Percentiles rank a stretch among this genome's conserved stretches.
These are phyloP conservation scores for Scartelaos histophorus DNA, from an alignment of 2,113 vertebrate genomes.

Conservation along the genomic window DNA sequence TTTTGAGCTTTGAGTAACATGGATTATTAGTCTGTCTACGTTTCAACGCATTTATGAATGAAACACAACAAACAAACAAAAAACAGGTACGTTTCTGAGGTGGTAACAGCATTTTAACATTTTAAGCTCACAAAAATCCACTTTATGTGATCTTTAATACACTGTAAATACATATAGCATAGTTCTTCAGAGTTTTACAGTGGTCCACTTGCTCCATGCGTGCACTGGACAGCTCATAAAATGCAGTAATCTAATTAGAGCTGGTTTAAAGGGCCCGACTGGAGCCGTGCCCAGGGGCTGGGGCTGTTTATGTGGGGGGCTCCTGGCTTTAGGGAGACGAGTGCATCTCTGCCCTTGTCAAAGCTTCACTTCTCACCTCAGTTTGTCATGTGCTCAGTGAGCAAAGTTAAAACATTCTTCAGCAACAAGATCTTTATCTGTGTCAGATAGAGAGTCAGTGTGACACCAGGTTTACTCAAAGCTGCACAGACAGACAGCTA, in stretches of 20 bases:
- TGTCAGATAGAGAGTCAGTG: slow-evolving; percentile 10
- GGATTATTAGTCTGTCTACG: no score
- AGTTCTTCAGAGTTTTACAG: neutral
- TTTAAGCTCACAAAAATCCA: no score
- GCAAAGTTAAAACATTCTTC: neutral
- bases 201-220: neutral
- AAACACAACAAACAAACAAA: no score
- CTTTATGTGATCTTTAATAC: no score
- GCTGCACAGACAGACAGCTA: no score
- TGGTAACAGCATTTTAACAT: no score
- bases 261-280: slow-evolving; percentile 51
- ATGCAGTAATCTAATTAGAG: slow-evolving; percentile 67
- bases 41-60: no score
- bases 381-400: slow-evolving; percentile 25
- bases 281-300: slow-evolving; percentile 45
- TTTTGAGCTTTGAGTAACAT: no score
- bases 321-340: slow-evolving; percentile 17
- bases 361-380: slow-evolving; percentile 5
- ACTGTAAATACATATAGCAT: no score
- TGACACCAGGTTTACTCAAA: neutral
- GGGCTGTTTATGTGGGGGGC: neutral
- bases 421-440: slow-evolving; percentile 34
- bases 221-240: slow-evolving; percentile 53
- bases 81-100: no score
- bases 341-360: slow-evolving; percentile 1